Base-by-base conservation (phyloP, 1,140 invertebrate genomes). In the Zaprionus kolodkinae region DNA sequence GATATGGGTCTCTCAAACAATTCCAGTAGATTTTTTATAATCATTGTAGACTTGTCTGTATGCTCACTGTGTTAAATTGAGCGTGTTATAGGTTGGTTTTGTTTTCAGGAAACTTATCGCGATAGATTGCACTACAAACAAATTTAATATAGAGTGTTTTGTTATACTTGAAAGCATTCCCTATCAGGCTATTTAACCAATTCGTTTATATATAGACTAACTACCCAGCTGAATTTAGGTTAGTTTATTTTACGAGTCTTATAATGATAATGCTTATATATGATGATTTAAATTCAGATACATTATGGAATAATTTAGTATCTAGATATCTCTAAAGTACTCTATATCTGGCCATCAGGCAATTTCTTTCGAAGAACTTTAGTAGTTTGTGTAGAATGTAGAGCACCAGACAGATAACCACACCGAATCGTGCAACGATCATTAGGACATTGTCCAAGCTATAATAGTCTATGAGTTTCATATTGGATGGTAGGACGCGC, bases 381-480 rank as follows among this genome's bases (percentile, higher is more conserved):
- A 56, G 1, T 0, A 50, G 13, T 35, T 74, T 83, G 15, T 27
- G 54, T 7, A 88, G 6, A 0, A 35, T 50, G 10, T 83, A 64
- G 12, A 61, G 35, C 1, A 88, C 33, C 0, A 78, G 17, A 1
- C 0, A 15, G 27, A 88, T 7, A 0, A 72, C 35, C 1, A 76
- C 0, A 0, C 25, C n/a, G 0, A 92, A 57, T 6, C 85, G 68
- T 0, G 60, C 9, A 25, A 54, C 52, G 7, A 89, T 61, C 27
- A 88, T 30, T 1, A 86, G 3, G 2, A 81, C 13, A 15, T 70
- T 72, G 87, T 95, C 95, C 35, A 95, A 45, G 43, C 93, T 78
- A 54, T 94, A 93, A 70, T 94, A 94, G 62, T 95, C 93, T 38
- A 94, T 88, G 62, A 94, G 93, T 60, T 93, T 93, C 3, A 95